These are phyloP conservation scores for Sternarchorhynchus goeldii DNA, from an alignment of 2,797 vertebrate genomes.

Conservation along the genomic window DNA sequence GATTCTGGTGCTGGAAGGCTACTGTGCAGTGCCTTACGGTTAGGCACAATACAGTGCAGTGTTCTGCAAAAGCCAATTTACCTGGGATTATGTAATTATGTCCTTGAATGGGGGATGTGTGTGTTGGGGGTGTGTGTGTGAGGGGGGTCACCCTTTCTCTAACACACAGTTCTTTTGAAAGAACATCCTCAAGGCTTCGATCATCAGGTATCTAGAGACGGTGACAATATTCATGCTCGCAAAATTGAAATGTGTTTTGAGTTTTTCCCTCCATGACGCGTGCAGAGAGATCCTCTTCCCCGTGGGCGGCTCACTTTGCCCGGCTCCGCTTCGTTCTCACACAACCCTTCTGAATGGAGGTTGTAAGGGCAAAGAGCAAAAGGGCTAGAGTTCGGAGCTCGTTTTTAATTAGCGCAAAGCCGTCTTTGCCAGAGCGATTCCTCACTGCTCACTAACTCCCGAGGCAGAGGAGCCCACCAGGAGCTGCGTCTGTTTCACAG, in stretches of 20 bases:
- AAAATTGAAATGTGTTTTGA: neutral
- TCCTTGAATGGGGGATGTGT: neutral
- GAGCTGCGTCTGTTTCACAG: neutral
- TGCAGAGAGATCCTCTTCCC: neutral
- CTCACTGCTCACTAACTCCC: constrained; percentile 26
- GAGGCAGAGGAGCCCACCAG: neutral
- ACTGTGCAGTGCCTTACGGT: neutral
- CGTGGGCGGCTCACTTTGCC: constrained; percentile 23
- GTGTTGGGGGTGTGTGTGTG: too few relatives aligned
- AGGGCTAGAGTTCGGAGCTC: constrained; percentile 29
- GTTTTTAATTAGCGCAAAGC: constrained; percentile 32
- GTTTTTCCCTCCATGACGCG: neutral
- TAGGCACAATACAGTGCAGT: neutral
- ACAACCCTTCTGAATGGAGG: constrained; percentile 5
- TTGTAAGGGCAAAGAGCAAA: constrained; percentile 3
- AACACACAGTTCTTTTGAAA: neutral
- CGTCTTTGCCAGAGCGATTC: constrained; percentile 19
- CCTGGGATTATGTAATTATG: neutral
- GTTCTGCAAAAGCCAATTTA: neutral
- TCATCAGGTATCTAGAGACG: too few relatives aligned
- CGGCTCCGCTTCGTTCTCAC: neutral
- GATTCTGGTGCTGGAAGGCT: too few relatives aligned
- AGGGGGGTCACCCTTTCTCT: neutral
- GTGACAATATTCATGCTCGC: too few relatives aligned
- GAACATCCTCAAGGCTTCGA: neutral